Base-by-base conservation (phyloP, 2,113 vertebrate genomes). In the Gymnobelideus leadbeateri region DNA sequence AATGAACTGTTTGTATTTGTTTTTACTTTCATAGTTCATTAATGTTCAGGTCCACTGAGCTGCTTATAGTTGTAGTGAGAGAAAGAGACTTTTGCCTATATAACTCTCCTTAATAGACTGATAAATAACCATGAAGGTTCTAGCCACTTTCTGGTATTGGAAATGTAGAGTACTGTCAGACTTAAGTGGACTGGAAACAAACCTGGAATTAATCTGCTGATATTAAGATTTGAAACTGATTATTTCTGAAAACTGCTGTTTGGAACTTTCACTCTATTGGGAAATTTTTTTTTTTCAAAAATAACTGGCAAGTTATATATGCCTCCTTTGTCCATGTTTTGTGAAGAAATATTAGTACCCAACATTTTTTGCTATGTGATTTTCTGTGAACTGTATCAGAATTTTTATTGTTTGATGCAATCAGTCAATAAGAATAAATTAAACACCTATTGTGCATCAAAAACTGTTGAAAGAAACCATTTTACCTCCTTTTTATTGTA, bases 11-110 rank as follows among this genome's bases (percentile, higher is more conserved):
- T 95, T 54, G 3, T 89, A 51, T 92, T 90, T 91, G 52, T 89
- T 95, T 94, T 53, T 91, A 61, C 43, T 91, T 92, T 93, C 46
- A 93, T 94, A 92, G 47, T 91, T 92, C 37, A 91, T 92, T 94
- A n/a, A 0, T 0, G 0, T 91, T 95, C 24, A 43, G 49, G 21
- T 94, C 94, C 24, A 91, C 0, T 49, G 51, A 94, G 54, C 23
- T n/a, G 3, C 8, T 93, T 51, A 43, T 54, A 92, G 21, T 0
- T 54, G 7, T 25, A 90, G 9, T 51, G 49, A 95, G 52, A 55
- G 21, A 54, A 53, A 90, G 46, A 9, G 57, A n/a, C 89, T 14
- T 90, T 95, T 89, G 1, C 52, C 37, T 49, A 28, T 12, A 1
- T 92, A 89, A 92, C 14, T 92, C 24, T 49, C 23, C 51, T 95